Percentiles rank a stretch among this genome's conserved stretches.
Conservation (phyloP, 2,113 vertebrate genomes). For the Clarias batrachus region DNA sequence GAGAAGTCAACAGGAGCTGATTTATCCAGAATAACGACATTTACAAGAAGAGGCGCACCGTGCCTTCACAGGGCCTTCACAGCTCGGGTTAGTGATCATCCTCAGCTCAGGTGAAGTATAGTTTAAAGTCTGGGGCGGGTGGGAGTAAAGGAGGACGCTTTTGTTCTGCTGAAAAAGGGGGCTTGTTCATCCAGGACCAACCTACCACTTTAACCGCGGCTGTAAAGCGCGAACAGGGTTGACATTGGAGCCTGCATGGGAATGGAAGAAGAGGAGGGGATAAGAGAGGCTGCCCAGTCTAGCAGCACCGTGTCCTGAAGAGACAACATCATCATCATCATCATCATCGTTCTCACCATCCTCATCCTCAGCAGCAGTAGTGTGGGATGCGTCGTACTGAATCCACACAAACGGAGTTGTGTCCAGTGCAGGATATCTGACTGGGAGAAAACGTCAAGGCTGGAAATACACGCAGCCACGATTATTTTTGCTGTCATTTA, state of each 20-base stretch:
- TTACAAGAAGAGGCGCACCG: not conserved
- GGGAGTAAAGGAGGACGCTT: conserved; percentile 58
- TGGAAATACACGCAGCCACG: conserved; percentile 30
- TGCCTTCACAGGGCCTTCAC: conserved; percentile 48
- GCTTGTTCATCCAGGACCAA: conserved; percentile 72
- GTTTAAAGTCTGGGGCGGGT: conserved; percentile 55
- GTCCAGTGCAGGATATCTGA: conserved; percentile 43
- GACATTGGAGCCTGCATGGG: conserved; percentile 68
- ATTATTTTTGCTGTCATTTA: conserved; percentile 36
- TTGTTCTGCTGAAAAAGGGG: conserved; percentile 77
- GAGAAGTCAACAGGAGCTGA: conserved; percentile 16
- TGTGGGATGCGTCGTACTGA: conserved; percentile 46
- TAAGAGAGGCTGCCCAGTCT: conserved; percentile 57
- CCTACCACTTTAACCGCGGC: conserved; percentile 76
- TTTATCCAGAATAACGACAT: not conserved
- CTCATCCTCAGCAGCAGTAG: not conserved
- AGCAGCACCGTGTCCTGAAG: conserved; percentile 54
- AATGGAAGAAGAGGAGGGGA: conserved; percentile 72
- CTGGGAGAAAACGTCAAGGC: conserved; percentile 39
- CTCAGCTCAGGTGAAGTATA: conserved; percentile 72
- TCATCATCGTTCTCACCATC: conserved; percentile 19
- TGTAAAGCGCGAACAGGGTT: conserved; percentile 65
- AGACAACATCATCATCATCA: conserved; percentile 53
- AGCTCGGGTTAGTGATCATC: conserved; percentile 49
- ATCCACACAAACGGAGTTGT: conserved; percentile 40